phyloP scores from a whole-genome alignment of 2,888 invertebrate species.

The Argyresthia albistria region DNA sequence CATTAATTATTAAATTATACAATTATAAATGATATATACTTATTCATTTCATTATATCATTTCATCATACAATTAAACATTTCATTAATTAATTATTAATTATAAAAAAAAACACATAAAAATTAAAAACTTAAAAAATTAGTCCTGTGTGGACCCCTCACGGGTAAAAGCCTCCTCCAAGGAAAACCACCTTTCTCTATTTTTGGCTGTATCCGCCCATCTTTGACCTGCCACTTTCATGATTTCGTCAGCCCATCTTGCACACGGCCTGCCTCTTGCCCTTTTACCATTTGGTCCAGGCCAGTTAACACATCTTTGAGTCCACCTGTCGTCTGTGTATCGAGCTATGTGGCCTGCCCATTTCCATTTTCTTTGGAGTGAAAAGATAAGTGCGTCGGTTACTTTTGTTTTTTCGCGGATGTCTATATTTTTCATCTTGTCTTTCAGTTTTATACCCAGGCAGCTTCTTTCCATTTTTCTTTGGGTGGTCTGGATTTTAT shows the following conservation, averaged over 20 bases:
- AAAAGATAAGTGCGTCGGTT: not conserved
- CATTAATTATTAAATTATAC: too few species aligned
- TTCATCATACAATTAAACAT: too few species aligned
- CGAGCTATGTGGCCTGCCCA: conserved; percentile 9
- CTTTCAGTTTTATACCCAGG: not conserved
- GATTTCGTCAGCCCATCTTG: not conserved
- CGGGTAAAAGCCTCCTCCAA: too few species aligned
- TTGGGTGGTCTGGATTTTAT: not conserved
- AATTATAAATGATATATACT: too few species aligned
- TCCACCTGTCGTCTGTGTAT: not conserved
- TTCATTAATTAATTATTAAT: too few species aligned
- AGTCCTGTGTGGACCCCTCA: too few species aligned
- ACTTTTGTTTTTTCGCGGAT: not conserved
- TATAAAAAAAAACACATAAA: too few species aligned
- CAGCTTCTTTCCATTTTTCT: not conserved
- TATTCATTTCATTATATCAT: too few species aligned
- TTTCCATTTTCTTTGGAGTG: conserved; percentile 8
- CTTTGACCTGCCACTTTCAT: not conserved
- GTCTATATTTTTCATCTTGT: not conserved
- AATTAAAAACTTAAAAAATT: too few species aligned
- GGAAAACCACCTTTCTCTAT: not conserved
- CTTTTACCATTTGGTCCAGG: not conserved
- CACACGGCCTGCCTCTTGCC: not conserved
- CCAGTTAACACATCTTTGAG: not conserved
- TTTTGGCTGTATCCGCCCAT: not conserved